A percentile compares a stretch with the other conserved stretches of the same genome.
Conservation (phyloP, 2,888 invertebrate species). For the Drosophila borealis region DNA sequence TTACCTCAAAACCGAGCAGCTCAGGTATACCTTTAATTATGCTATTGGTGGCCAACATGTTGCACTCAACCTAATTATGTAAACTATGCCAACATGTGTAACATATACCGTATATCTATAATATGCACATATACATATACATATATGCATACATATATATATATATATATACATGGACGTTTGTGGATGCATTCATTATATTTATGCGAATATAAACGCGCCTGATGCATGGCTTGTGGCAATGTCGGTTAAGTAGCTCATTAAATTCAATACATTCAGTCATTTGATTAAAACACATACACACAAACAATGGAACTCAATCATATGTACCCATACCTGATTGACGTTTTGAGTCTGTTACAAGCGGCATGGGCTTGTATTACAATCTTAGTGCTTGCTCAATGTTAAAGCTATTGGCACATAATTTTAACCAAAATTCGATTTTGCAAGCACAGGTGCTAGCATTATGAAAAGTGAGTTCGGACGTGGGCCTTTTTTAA, state of each 20-base stretch:
- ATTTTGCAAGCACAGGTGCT: no score
- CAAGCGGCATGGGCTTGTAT: no score
- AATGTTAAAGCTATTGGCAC: no score
- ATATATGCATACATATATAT: background rate
- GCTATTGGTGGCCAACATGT: conserved; percentile 37
- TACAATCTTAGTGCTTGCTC: no score
- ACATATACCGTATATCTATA: background rate
- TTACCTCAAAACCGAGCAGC: conserved; percentile 19
- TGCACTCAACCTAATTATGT: conserved; percentile 69
- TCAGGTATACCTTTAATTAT: conserved; percentile 46
- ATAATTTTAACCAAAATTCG: no score
- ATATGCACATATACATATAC: background rate
- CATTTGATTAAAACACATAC: conserved; percentile 38
- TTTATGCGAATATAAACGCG: conserved; percentile 18
- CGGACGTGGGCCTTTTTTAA: no score
- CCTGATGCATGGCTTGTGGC: conserved; percentile 23
- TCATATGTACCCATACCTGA: no score
- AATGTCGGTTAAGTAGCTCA: conserved; percentile 70
- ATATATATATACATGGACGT: conserved; percentile 5
- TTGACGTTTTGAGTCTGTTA: no score
- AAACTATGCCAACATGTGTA: conserved; percentile 1
- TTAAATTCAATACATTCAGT: conserved; percentile 53
- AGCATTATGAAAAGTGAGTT: no score
- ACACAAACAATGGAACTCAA: conserved; percentile 31
- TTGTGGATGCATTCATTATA: conserved; percentile 15